Conservation (phyloP, 2,888 invertebrate species). For the Andrena fulva region DNA sequence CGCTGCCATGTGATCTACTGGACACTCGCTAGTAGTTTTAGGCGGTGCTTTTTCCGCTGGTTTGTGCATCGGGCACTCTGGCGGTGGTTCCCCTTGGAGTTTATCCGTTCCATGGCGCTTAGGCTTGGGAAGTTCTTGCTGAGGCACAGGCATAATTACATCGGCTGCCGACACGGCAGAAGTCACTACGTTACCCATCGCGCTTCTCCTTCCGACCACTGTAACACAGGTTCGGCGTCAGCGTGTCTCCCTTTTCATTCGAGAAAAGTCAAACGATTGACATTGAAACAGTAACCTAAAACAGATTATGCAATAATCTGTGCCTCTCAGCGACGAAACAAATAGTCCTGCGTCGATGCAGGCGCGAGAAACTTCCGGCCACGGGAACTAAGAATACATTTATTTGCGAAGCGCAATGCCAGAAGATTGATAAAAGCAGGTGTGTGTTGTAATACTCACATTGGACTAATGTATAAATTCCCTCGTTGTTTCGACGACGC, state of each 20-base stretch:
- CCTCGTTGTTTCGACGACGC: background rate
- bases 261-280: background rate
- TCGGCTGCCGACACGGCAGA: slow-evolving; percentile 86
- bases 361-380: background rate
- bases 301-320: slow-evolving; percentile 59
- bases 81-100: slow-evolving; percentile 86
- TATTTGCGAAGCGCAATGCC: background rate
- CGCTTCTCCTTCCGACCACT: slow-evolving; percentile 35
- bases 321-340: background rate
- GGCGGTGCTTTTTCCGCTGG: slow-evolving; percentile 81
- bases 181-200: slow-evolving; percentile 88
- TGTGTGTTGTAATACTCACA: background rate
- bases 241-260: background rate
- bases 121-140: slow-evolving; percentile 53
- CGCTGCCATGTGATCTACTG: slow-evolving; percentile 87
- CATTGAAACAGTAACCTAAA: slow-evolving; percentile 43
- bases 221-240: slow-evolving; percentile 7
- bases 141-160: slow-evolving; percentile 83
- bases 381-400: background rate
- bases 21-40: slow-evolving; percentile 87
- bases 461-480: background rate
- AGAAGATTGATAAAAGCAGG: background rate
- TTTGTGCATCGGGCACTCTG: slow-evolving; percentile 95
- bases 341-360: background rate
- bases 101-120: slow-evolving; percentile 55